A percentile compares a stretch with the other conserved stretches of the same genome.
phyloP scores from a whole-genome alignment of 2,888 invertebrate genomes.

The Drosophila atripex region DNA sequence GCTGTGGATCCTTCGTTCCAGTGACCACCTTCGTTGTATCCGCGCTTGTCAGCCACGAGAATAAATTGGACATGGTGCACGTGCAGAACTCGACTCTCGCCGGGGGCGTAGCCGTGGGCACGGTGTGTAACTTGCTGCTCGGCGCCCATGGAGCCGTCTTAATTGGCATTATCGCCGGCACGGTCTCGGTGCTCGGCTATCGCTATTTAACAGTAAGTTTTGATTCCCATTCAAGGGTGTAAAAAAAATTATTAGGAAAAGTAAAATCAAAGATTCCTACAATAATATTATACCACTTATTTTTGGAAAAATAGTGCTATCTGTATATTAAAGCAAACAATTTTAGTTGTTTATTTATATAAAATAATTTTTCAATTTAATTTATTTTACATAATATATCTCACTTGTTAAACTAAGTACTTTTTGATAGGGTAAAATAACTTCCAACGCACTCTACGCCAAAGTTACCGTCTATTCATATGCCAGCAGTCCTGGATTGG shows the following conservation, averaged over 20 bases:
- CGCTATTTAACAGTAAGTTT: slow-evolving; percentile 88
- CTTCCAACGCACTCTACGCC: slow-evolving; percentile 33
- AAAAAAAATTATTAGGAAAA: slow-evolving; percentile 3
- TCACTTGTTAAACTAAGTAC: no score
- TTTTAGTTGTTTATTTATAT: no score
- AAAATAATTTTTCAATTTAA: no score
- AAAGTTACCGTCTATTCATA: slow-evolving; percentile 58
- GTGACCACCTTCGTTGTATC: slow-evolving; percentile 94
- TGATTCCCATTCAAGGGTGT: slow-evolving; percentile 8
- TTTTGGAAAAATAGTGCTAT: no score
- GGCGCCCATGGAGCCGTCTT: slow-evolving; percentile 92
- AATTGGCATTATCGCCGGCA: slow-evolving; percentile 91
- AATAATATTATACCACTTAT: not conserved
- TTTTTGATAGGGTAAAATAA: not conserved
- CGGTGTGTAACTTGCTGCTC: slow-evolving; percentile 92
- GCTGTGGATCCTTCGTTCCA: slow-evolving; percentile 58
- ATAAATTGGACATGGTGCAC: slow-evolving; percentile 95
- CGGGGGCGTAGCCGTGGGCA: slow-evolving; percentile 96
- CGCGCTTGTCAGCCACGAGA: slow-evolving; percentile 88
- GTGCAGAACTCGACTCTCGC: slow-evolving; percentile 97
- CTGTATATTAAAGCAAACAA: no score
- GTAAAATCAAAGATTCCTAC: not conserved
- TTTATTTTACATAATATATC: no score
- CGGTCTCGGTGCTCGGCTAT: slow-evolving; percentile 92
- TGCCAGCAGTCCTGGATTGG: slow-evolving; percentile 17